Evolutionary conservation across 2,113 vertebrate species (phyloP).

Genomic region (Panthera leo): DNA sequence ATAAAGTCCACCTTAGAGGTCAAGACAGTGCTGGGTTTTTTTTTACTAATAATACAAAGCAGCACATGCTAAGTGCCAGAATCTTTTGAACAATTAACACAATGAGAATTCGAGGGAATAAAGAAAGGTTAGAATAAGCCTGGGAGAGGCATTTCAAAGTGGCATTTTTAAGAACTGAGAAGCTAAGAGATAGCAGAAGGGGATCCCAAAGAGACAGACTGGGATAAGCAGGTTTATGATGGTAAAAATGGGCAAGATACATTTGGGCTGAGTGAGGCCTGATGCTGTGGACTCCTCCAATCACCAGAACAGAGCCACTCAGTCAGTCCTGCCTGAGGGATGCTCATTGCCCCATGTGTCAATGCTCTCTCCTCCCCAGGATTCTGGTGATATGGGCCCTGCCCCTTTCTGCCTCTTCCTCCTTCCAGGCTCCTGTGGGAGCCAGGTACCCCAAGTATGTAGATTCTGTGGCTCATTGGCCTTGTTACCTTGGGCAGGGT

Average conservation of each 20-base stretch:
- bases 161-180: background rate
- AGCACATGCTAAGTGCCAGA: background rate
- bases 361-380: background rate
- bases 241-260: background rate
- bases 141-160: background rate
- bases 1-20: background rate
- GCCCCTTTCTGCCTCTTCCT: background rate
- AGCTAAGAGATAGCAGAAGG: background rate
- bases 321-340: background rate
- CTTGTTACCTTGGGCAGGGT: background rate
- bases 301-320: background rate
- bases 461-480: background rate
- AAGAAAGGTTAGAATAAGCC: background rate
- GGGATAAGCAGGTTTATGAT: fast-evolving
- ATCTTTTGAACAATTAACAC: background rate
- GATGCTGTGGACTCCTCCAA: fast-evolving
- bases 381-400: background rate
- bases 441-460: background rate
- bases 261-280: background rate
- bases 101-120: background rate
- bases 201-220: background rate
- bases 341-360: background rate
- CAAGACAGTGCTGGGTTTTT: background rate
- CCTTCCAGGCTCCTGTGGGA: background rate
- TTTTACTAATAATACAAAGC: background rate